phyloP scores from a whole-genome alignment of 2,113 vertebrate species.

The Carettochelys insculpta region DNA sequence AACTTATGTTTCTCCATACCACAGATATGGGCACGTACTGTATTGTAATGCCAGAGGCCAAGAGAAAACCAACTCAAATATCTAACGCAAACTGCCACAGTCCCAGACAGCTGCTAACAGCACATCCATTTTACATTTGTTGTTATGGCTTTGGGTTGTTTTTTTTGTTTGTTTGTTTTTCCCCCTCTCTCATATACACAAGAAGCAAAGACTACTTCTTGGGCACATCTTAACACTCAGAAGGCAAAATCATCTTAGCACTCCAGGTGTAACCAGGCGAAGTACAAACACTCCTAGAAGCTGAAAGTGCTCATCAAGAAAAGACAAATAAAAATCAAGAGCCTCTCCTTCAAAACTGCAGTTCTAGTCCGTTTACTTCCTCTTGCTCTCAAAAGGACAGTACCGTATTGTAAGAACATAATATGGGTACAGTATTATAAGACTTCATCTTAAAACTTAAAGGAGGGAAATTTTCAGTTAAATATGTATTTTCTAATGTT shows the following conservation, averaged over 20 bases:
- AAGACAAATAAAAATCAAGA: neutral
- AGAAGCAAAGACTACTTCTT: neutral
- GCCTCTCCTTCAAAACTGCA: neutral
- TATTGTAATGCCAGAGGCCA: neutral
- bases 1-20: neutral
- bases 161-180: no score
- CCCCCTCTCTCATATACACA: neutral
- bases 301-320: neutral
- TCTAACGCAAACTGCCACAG: neutral
- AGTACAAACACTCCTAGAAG: neutral
- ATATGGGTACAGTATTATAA: neutral
- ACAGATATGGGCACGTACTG: neutral
- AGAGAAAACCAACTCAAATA: neutral
- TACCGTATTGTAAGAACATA: neutral
- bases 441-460: neutral
- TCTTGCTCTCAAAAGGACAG: constrained; percentile 1
- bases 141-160: no score
- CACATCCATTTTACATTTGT: neutral
- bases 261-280: neutral
- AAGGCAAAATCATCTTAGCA: neutral
- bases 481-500: neutral
- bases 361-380: neutral
- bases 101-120: neutral
- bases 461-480: constrained; percentile 1
- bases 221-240: neutral